These are phyloP conservation scores for Noctilio leporinus DNA, from an alignment of 2,113 vertebrate genomes.

Conservation along the genomic window DNA sequence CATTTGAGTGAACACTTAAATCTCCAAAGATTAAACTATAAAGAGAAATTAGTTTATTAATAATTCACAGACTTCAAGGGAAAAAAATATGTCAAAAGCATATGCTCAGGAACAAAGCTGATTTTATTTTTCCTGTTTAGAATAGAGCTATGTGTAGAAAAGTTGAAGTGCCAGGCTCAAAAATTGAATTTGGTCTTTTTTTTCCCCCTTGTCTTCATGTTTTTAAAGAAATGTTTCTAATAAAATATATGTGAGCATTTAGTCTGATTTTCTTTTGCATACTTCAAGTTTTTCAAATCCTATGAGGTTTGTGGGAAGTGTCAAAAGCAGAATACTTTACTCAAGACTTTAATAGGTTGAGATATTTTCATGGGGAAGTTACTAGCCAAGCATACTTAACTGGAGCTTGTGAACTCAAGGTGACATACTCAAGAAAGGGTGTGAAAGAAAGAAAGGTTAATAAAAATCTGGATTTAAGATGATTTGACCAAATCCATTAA, in stretches of 20 bases:
- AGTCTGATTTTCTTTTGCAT: constrained; percentile 72
- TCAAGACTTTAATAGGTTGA: constrained; percentile 79
- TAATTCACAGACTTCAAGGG: constrained; percentile 83
- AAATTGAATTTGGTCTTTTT: constrained; percentile 76
- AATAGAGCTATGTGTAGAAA: constrained; percentile 71
- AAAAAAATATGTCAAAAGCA: constrained; percentile 83
- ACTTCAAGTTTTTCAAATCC: constrained; percentile 81
- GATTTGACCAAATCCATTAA: neutral
- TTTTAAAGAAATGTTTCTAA: constrained; percentile 72
- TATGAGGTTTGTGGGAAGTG: constrained; percentile 77
- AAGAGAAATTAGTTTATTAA: constrained; percentile 89
- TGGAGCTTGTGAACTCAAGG: constrained; percentile 75
- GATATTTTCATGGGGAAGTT: constrained; percentile 80
- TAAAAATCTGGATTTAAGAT: constrained; percentile 34
- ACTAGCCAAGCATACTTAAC: constrained; percentile 81
- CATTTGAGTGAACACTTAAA: constrained; percentile 83
- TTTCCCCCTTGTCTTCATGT: constrained; percentile 46
- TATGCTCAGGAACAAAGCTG: constrained; percentile 82
- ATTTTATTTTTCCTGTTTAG: constrained; percentile 81
- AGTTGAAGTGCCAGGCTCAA: constrained; percentile 64
- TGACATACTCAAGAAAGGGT: constrained; percentile 65
- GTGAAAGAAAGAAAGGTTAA: constrained; percentile 57
- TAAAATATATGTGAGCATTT: constrained; percentile 78
- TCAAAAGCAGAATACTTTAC: constrained; percentile 80
- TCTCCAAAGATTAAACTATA: constrained; percentile 87